These are phyloP conservation scores for Stenoptilia bipunctidactyla DNA, from an alignment of 2,888 invertebrate species.

Conservation along the genomic window DNA sequence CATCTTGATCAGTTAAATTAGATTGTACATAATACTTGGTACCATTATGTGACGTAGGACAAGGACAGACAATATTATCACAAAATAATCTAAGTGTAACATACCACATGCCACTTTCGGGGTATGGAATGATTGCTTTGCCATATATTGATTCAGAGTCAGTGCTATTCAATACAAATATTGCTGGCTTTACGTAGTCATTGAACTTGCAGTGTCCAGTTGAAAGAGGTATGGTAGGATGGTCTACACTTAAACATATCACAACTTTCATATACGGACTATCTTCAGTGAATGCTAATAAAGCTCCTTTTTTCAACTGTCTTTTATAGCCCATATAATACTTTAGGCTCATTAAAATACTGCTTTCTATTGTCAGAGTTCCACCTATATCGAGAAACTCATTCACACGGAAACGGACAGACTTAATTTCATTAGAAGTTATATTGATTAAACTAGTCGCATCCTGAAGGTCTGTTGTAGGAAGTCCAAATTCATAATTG, in stretches of 20 bases:
- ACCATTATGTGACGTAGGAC: conserved; percentile 50
- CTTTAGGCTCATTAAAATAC: conserved; percentile 73
- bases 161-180: conserved; percentile 76
- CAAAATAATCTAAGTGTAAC: conserved; percentile 80
- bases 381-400: conserved; percentile 85
- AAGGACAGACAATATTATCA: conserved; percentile 58
- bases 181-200: conserved; percentile 60
- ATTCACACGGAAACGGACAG: conserved; percentile 78
- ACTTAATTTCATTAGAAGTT: conserved; percentile 73
- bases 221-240: conserved; percentile 72
- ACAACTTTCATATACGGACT: conserved; percentile 69
- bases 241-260: conserved; percentile 73
- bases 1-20: conserved; percentile 29
- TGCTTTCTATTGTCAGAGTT: conserved; percentile 79
- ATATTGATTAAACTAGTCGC: conserved; percentile 77
- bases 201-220: conserved; percentile 73
- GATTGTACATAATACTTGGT: conserved; percentile 61
- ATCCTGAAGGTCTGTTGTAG: conserved; percentile 73
- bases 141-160: conserved; percentile 73
- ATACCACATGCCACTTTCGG: conserved; percentile 88
- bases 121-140: conserved; percentile 81
- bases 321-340: conserved; percentile 60
- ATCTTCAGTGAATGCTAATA: conserved; percentile 53
- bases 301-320: conserved; percentile 26
- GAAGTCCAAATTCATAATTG: conserved; percentile 80